These are phyloP conservation scores for Cephus sareptanus DNA, from an alignment of 2,888 invertebrate species.

Conservation along the genomic window DNA sequence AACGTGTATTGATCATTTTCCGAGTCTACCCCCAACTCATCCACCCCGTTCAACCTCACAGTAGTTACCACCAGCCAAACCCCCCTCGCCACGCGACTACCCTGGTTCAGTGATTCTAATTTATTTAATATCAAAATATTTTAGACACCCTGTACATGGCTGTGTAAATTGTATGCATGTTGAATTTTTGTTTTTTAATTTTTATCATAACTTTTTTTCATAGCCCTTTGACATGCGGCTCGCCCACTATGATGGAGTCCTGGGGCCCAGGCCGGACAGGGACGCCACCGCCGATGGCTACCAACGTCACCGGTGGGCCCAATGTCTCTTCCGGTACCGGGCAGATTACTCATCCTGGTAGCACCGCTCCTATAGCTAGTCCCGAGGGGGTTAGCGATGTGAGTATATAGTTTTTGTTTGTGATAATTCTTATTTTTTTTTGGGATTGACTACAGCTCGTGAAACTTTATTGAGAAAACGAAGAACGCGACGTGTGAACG, in stretches of 20 bases:
- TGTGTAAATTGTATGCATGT: background rate
- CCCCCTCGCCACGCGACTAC: background rate
- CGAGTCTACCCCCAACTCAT: background rate
- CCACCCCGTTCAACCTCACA: background rate
- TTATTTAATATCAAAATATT: background rate
- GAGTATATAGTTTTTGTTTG: slow-evolving; percentile 32
- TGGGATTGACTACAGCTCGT: background rate
- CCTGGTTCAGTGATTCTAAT: background rate
- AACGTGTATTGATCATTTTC: background rate
- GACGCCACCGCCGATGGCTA: slow-evolving; percentile 50
- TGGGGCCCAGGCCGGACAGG: slow-evolving; percentile 57
- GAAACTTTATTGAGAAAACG: background rate
- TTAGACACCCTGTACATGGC: background rate
- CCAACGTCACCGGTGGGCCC: slow-evolving; percentile 52
- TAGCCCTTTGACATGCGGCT: slow-evolving; percentile 69
- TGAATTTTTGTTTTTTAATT: background rate
- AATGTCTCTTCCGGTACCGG: slow-evolving; percentile 45
- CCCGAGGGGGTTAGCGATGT: slow-evolving; percentile 66
- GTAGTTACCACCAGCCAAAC: background rate
- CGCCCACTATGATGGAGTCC: slow-evolving; percentile 69
- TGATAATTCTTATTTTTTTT: background rate
- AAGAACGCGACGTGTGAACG: background rate
- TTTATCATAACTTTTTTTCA: slow-evolving; percentile 32
- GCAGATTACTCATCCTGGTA: slow-evolving; percentile 45
- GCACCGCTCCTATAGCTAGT: slow-evolving; percentile 65